Evolutionary conservation across 1,140 invertebrate genomes (phyloP).

Genomic region (Drosophila sturtevanti): DNA sequence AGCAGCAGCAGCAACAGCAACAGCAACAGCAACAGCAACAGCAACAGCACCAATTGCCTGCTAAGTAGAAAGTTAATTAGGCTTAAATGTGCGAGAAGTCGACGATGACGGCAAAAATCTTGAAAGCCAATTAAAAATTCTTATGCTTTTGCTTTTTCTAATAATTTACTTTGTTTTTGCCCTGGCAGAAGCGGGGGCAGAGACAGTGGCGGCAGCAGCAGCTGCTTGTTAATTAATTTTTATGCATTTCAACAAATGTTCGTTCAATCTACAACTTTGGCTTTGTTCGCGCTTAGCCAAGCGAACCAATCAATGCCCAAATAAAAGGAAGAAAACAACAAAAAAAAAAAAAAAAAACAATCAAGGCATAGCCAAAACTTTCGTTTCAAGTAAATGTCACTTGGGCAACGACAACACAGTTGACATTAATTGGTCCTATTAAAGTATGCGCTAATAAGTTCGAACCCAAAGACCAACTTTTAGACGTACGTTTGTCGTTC

Average conservation of each 20-base stretch:
- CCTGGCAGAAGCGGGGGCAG: background rate
- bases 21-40: slow-evolving; percentile 11
- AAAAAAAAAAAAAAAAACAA: slow-evolving; percentile 9
- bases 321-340: background rate
- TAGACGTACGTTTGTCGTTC: slow-evolving; percentile 27
- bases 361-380: slow-evolving; percentile 45
- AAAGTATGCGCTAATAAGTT: slow-evolving; percentile 75
- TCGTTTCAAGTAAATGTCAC: slow-evolving; percentile 62
- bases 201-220: slow-evolving; percentile 15
- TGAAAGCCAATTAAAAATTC: slow-evolving; percentile 79
- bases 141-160: slow-evolving; percentile 52
- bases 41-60: slow-evolving; percentile 45
- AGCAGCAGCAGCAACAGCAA: slow-evolving; percentile 2
- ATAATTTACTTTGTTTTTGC: slow-evolving; percentile 39
- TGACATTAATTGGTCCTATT: slow-evolving; percentile 78
- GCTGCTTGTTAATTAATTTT: slow-evolving; percentile 74
- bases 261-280: slow-evolving; percentile 52
- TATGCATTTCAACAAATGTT: slow-evolving; percentile 77
- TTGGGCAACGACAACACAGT: slow-evolving; percentile 42
- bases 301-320: slow-evolving; percentile 61
- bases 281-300: slow-evolving; percentile 60
- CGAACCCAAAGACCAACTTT: slow-evolving; percentile 47
- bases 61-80: slow-evolving; percentile 81
- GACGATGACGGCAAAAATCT: slow-evolving; percentile 52
- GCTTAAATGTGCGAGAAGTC: slow-evolving; percentile 71